Percentiles rank a stretch among this genome's conserved stretches.
These are phyloP conservation scores for Paramuricea clavata DNA, from an alignment of 92 coral and sea anemone genomes.

Conservation along the genomic window DNA sequence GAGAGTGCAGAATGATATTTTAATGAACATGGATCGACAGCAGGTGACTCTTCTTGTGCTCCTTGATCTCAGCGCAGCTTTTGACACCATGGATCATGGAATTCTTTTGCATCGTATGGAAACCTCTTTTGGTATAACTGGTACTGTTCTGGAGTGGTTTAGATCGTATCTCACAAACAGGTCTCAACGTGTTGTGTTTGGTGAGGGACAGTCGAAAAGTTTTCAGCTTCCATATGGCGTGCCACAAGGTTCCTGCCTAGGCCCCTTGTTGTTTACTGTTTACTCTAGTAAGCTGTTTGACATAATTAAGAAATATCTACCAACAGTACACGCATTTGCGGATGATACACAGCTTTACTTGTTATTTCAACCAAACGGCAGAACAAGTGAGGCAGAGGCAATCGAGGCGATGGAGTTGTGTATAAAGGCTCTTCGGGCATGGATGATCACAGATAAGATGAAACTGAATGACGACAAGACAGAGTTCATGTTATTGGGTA, in stretches of 20 bases:
- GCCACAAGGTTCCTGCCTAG: conserved; percentile 55
- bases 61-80: conserved; percentile 17
- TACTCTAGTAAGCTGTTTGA: conserved; percentile 49
- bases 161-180: conserved; percentile 31
- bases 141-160: conserved; percentile 6
- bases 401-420: conserved; percentile 14
- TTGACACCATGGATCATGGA: conserved; percentile 3
- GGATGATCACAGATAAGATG: conserved; percentile 8
- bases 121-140: background rate
- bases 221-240: conserved; percentile 42
- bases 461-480: conserved; percentile 3
- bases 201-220: conserved; percentile 8
- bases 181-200: conserved; percentile 1
- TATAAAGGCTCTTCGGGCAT: background rate
- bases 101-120: background rate
- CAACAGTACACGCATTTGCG: conserved; percentile 48
- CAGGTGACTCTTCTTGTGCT: conserved; percentile 3
- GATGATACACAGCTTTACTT: conserved; percentile 8
- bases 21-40: background rate
- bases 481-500: background rate
- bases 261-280: conserved; percentile 50
- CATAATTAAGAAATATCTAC: conserved; percentile 51
- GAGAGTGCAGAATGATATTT: conserved; percentile 10
- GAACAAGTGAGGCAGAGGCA: background rate
- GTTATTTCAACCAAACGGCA: conserved; percentile 2